A percentile compares a stretch with the other conserved stretches of the same genome.
These are phyloP conservation scores for Novumbra hubbsi DNA, from an alignment of 2,797 vertebrate genomes.

Conservation along the genomic window DNA sequence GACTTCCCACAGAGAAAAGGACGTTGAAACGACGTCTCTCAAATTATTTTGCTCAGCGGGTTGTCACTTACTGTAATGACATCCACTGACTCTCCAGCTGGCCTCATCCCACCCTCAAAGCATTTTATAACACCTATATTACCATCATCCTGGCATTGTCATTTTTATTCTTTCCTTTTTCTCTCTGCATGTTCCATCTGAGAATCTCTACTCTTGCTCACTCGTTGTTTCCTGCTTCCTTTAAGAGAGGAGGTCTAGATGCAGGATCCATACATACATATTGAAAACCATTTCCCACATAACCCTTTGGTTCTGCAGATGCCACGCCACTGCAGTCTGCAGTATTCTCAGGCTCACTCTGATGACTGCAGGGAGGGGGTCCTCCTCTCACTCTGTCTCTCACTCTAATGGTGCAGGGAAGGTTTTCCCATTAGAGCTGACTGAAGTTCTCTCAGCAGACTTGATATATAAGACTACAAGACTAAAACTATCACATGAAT, in stretches of 20 bases:
- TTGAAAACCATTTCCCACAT: neutral
- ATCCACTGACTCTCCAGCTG: neutral
- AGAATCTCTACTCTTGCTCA: neutral
- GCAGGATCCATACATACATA: neutral
- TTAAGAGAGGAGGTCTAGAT: neutral
- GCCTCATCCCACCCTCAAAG: neutral
- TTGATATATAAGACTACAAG: neutral
- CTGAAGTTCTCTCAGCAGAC: neutral
- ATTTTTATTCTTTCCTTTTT: neutral
- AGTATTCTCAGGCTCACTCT: neutral
- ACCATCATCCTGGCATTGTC: neutral
- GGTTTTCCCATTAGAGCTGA: neutral
- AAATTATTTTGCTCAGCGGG: too few relatives aligned
- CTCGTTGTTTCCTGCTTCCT: neutral
- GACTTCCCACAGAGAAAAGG: neutral
- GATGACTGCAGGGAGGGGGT: constrained; percentile 1
- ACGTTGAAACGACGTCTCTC: too few relatives aligned
- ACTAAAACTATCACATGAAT: neutral
- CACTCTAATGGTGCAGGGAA: neutral
- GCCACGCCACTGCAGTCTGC: constrained; percentile 1
- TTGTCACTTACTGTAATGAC: neutral
- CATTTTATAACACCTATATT: neutral
- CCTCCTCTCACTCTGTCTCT: neutral
- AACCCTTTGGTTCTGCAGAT: neutral
- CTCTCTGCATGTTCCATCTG: neutral